Conservation (phyloP, 2,888 invertebrate species). For the Eristalinus sepulchralis region DNA sequence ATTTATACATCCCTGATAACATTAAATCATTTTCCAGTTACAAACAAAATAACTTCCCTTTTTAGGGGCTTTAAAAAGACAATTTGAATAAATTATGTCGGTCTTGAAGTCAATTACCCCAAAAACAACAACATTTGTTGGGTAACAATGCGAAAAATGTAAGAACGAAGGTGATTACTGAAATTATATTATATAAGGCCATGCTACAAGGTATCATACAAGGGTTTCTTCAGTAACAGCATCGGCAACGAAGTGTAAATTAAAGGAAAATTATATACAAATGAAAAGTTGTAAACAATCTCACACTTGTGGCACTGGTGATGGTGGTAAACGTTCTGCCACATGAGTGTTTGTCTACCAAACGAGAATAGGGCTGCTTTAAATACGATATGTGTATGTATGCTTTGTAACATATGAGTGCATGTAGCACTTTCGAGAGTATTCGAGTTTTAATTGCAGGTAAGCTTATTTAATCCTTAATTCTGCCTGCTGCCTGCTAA, state of each 20-base stretch:
- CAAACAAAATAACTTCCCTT: neutral
- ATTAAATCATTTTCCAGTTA: conserved; percentile 25
- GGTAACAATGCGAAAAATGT: conserved; percentile 18
- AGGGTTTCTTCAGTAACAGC: neutral
- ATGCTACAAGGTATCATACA: conserved; percentile 10
- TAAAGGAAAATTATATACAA: neutral
- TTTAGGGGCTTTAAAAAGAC: neutral
- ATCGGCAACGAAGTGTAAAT: conserved; percentile 18
- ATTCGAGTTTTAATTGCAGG: conserved; percentile 21
- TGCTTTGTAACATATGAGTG: neutral
- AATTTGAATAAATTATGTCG: conserved; percentile 10
- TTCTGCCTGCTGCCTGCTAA: conserved; percentile 11
- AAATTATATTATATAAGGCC: conserved; percentile 14
- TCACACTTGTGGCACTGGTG: neutral
- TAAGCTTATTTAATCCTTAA: conserved; percentile 39
- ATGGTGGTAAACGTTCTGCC: neutral
- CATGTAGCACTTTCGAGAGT: neutral
- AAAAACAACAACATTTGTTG: conserved; percentile 9
- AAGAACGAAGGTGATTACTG: conserved; percentile 12
- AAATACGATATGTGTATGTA: neutral
- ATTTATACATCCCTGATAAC: conserved; percentile 2
- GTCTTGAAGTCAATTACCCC: conserved; percentile 22
- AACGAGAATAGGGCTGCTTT: neutral
- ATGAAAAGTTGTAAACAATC: neutral
- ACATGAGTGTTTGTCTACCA: neutral